phyloP scores from a whole-genome alignment of 2,888 invertebrate species.

The Hypselothyrea guttata region DNA sequence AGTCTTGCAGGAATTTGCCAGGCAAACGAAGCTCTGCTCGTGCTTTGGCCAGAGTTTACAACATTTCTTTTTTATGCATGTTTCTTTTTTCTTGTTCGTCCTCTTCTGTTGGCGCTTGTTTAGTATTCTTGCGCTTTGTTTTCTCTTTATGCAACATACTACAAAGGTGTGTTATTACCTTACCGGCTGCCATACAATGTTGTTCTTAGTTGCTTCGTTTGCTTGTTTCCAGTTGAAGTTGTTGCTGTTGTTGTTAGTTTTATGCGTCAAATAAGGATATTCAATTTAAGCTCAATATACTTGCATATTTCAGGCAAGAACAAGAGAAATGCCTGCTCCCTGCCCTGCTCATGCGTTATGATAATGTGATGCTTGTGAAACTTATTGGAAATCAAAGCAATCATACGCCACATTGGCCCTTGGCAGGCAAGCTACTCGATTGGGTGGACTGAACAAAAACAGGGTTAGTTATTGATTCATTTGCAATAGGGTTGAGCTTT shows the following conservation, averaged over 20 bases:
- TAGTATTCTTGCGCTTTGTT: slow-evolving; percentile 30
- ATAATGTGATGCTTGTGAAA: slow-evolving; percentile 52
- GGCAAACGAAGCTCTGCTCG: slow-evolving; percentile 2
- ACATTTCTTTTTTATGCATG: slow-evolving; percentile 13
- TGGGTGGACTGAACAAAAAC: slow-evolving; percentile 24
- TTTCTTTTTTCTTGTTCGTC: not conserved
- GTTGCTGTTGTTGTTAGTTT: slow-evolving; percentile 25
- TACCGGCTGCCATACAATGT: slow-evolving; percentile 47
- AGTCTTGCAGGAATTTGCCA: slow-evolving; percentile 2
- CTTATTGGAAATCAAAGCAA: slow-evolving; percentile 61
- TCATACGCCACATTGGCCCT: slow-evolving; percentile 46
- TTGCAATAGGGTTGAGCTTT: no score
- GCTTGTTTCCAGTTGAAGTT: slow-evolving; percentile 9
- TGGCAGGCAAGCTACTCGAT: slow-evolving; percentile 14
- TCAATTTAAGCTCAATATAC: slow-evolving; percentile 60
- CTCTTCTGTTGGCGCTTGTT: slow-evolving; percentile 4
- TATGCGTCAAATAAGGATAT: slow-evolving; percentile 60
- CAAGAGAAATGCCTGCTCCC: slow-evolving; percentile 2
- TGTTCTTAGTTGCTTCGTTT: slow-evolving; percentile 17
- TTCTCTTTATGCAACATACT: slow-evolving; percentile 45
- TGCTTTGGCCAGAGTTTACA: slow-evolving; percentile 25
- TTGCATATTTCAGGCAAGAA: slow-evolving; percentile 33
- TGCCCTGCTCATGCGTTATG: slow-evolving; percentile 33
- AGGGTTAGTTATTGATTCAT: not conserved
- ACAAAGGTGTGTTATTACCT: slow-evolving; percentile 52